Base-by-base conservation (phyloP, 1,140 invertebrate genomes). In the Homalodisca vitripennis region DNA sequence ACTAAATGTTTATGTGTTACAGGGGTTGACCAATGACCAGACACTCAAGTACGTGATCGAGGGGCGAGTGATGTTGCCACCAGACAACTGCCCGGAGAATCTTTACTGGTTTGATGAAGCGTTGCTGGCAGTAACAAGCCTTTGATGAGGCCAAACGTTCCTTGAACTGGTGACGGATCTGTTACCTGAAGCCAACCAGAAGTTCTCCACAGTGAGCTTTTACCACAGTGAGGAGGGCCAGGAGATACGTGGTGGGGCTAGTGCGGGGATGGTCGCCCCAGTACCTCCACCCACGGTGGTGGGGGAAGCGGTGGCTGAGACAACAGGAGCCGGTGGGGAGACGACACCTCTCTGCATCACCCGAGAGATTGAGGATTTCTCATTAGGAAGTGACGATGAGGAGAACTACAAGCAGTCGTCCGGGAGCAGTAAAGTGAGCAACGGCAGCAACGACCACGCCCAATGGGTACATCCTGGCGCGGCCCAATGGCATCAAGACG, bases 61-160 rank as follows among this genome's bases (percentile, higher is more conserved):
- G 70, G 93, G 94, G 12, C 91, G 91, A 29, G 88, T 95, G 24
- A 96, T 98, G 94, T 91, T 95, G 76, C 86, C 88, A 65, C 97
- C 97, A 0, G 93, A 95, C 77, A 93, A 95, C 76, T 98, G 97
- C 82, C 95, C 95, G 0, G 91, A 95, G 70, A 86, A 89, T 73
- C 80, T 98, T 74, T 96, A 94, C 79, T 82, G 82, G 88, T 64
- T 79, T 98, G 32, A 98, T 99, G 97, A 84, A 88, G 67, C 81
- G 84, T 48, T 98, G 94, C 76, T 99, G 96, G 96, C 85, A 87
- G 73, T 90, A 91, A 91, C 76, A 88, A 91, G 74, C 85, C 91
- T 3, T 82, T 83, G 27, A 80, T 82, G 27, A 81, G 96, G 95
- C 95, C 95, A 20, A 20, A 88, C 89, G 66, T 98, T 98, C 80